Conservation (phyloP, 2,888 invertebrate species). For the Holacanthella duospinosa region DNA sequence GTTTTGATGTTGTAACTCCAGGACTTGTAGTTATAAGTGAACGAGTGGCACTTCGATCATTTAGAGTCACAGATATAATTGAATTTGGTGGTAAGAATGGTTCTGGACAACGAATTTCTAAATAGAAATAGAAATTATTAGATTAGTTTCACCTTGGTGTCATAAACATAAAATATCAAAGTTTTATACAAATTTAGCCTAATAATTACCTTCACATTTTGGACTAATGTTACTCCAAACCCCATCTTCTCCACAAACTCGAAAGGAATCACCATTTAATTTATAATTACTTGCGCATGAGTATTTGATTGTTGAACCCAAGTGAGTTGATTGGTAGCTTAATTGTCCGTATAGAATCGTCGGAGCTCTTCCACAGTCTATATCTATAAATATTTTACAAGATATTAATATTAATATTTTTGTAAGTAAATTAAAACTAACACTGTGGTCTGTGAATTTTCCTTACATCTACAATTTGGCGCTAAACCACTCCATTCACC, state of each 20-base stretch:
- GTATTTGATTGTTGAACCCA: constrained; percentile 69
- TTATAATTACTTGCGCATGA: constrained; percentile 68
- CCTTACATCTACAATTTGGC: constrained; percentile 71
- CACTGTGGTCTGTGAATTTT: not conserved
- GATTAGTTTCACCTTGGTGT: not conserved
- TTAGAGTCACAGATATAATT: constrained; percentile 77
- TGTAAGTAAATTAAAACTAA: constrained; percentile 28
- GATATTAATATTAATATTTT: no score
- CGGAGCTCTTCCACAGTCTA: constrained; percentile 77
- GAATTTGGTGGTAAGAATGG: constrained; percentile 73
- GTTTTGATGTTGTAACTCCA: constrained; percentile 44
- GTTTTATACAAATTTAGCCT: no score
- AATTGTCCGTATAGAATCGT: constrained; percentile 66
- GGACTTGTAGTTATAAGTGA: constrained; percentile 60
- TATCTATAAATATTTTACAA: constrained; percentile 53
- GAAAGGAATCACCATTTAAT: constrained; percentile 61
- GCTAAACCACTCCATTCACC: constrained; percentile 76
- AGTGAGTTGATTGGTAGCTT: constrained; percentile 61
- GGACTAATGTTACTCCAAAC: constrained; percentile 53
- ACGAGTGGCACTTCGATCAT: constrained; percentile 77
- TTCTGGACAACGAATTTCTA: constrained; percentile 61
- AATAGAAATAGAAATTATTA: constrained; percentile 6
- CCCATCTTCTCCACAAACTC: constrained; percentile 39
- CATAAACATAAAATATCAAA: no score
- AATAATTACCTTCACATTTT: constrained; percentile 50